phyloP scores from a whole-genome alignment of 2,888 invertebrate genomes.

The Drosophila siamana region DNA sequence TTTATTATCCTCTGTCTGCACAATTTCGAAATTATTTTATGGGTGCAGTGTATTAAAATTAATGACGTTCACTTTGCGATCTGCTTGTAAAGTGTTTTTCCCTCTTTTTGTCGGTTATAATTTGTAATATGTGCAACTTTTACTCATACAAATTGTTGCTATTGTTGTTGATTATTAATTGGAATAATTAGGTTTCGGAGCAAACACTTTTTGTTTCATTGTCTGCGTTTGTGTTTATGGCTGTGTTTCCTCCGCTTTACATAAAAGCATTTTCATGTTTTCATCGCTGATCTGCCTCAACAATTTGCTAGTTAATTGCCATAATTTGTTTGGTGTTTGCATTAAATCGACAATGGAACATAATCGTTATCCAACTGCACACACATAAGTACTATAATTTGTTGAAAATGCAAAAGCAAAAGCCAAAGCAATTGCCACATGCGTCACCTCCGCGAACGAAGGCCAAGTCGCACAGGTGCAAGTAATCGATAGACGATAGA shows the following conservation, averaged over 20 bases:
- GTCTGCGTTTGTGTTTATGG: conserved; percentile 17
- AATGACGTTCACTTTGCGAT: conserved; percentile 14
- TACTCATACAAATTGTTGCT: conserved; percentile 23
- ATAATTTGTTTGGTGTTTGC: conserved; percentile 54
- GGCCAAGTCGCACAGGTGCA: conserved; percentile 31
- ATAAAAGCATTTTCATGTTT: conserved; percentile 73
- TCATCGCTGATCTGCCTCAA: conserved; percentile 76
- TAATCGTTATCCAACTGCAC: conserved; percentile 13
- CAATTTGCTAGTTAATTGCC: conserved; percentile 74
- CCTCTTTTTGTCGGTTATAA: neutral
- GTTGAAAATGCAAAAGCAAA: neutral
- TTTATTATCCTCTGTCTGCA: neutral
- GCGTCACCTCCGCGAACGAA: conserved; percentile 32
- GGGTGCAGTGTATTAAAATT: conserved; percentile 15
- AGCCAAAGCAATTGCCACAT: neutral
- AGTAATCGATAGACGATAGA: conserved; percentile 26
- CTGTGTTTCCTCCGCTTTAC: conserved; percentile 23
- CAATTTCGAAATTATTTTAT: conserved; percentile 7
- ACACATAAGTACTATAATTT: neutral
- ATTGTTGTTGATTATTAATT: conserved; percentile 29
- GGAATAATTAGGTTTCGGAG: conserved; percentile 37
- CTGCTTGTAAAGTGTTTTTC: neutral
- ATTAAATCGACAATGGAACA: conserved; percentile 16
- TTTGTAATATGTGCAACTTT: conserved; percentile 22
- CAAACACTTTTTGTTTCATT: conserved; percentile 31